Evolutionary conservation across 2,888 invertebrate species (phyloP).

Genomic region (Leptinotarsa rubiginosa): DNA sequence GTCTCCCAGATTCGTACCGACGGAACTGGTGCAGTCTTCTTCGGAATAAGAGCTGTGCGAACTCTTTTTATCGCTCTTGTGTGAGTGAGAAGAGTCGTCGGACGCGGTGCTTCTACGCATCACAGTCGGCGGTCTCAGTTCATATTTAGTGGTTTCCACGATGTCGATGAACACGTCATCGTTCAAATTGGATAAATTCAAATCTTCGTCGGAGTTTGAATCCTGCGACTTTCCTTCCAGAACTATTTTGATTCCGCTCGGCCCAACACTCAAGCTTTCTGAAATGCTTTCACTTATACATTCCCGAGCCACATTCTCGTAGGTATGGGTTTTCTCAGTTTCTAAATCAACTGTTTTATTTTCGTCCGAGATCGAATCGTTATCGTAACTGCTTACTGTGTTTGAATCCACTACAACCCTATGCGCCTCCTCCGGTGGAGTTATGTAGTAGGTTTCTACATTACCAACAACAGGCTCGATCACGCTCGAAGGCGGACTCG

Average conservation of each 20-base stretch:
- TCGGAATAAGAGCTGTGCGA: conserved; percentile 80
- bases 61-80: conserved; percentile 57
- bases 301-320: conserved; percentile 62
- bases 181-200: conserved; percentile 64
- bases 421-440: conserved; percentile 82
- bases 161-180: conserved; percentile 66
- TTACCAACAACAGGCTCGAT: conserved; percentile 80
- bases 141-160: conserved; percentile 58
- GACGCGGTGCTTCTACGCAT: conserved; percentile 64
- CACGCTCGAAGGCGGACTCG: conserved; percentile 80
- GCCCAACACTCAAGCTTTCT: conserved; percentile 63
- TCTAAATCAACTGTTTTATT: conserved; percentile 74
- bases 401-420: conserved; percentile 80
- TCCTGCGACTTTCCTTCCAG: conserved; percentile 61
- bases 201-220: conserved; percentile 69
- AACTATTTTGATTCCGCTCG: conserved; percentile 64
- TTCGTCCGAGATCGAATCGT: conserved; percentile 75
- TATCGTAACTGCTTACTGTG: conserved; percentile 72
- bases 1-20: conserved; percentile 80
- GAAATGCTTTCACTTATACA: conserved; percentile 63
- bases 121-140: conserved; percentile 64
- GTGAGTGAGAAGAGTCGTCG: conserved; percentile 63
- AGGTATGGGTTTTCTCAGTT: conserved; percentile 62
- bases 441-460: conserved; percentile 84
- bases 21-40: conserved; percentile 76